phyloP scores from a whole-genome alignment of 1,140 invertebrate species.

The Proctacanthus coquilletti region DNA sequence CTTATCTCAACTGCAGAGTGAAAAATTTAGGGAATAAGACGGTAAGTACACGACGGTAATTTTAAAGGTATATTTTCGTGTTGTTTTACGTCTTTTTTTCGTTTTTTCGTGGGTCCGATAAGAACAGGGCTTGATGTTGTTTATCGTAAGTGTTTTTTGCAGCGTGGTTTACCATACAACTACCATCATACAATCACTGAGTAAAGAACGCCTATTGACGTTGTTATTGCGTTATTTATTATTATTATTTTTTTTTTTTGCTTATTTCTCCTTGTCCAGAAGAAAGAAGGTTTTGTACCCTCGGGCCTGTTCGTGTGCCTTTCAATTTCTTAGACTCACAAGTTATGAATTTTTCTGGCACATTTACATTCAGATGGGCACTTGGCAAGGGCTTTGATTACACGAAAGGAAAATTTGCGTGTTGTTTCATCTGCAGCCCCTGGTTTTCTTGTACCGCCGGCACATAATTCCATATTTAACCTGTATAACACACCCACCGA shows the following conservation, averaged over 20 bases:
- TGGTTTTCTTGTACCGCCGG: too few relatives aligned
- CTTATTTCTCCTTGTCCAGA: constrained; percentile 4
- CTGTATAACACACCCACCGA: too few relatives aligned
- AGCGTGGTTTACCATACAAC: constrained; percentile 10
- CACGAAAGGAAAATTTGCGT: constrained; percentile 27
- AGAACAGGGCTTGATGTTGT: too few relatives aligned
- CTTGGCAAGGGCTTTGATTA: constrained; percentile 15
- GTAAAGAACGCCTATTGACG: constrained; percentile 17
- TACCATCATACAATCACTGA: constrained; percentile 11
- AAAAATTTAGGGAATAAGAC: constrained; percentile 78
- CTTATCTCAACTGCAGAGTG: constrained; percentile 68
- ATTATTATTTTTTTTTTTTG: not conserved
- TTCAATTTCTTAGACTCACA: constrained; percentile 18
- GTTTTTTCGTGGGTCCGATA: too few relatives aligned
- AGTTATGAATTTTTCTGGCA: constrained; percentile 8
- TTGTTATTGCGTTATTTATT: not conserved
- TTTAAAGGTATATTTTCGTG: not conserved
- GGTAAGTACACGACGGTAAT: constrained; percentile 37
- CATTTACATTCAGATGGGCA: constrained; percentile 10
- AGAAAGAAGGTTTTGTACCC: constrained; percentile 13
- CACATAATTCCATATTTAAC: too few relatives aligned
- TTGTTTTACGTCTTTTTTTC: too few relatives aligned
- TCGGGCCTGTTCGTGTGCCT: constrained; percentile 20
- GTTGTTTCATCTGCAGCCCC: constrained; percentile 20
- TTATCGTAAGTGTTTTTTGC: constrained; percentile 5